phyloP scores from a whole-genome alignment of 2,888 invertebrate genomes.

The Volucella inflata region DNA sequence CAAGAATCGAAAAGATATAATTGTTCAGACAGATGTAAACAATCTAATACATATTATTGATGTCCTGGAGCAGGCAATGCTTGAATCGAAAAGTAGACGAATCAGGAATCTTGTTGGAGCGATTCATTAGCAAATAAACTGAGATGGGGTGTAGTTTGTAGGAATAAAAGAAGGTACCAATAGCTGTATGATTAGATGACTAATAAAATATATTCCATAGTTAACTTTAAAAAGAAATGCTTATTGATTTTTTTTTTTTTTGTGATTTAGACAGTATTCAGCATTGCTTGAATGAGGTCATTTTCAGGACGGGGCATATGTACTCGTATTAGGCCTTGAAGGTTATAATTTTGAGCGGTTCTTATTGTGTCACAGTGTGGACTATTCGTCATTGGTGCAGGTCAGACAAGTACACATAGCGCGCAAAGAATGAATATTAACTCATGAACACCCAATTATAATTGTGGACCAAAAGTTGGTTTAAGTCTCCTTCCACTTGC shows the following conservation, averaged over 20 bases:
- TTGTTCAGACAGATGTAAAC: conserved; percentile 86
- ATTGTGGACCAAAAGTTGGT: no score
- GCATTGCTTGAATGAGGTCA: no score
- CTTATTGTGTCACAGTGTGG: no score
- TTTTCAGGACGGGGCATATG: no score
- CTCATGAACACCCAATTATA: no score
- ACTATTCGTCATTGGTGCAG: no score
- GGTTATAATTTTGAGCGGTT: no score
- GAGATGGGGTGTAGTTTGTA: conserved; percentile 8
- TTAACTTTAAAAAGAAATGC: neutral
- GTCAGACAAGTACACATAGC: no score
- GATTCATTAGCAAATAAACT: conserved; percentile 78
- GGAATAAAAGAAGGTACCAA: conserved; percentile 10
- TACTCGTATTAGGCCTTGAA: no score
- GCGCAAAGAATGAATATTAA: no score
- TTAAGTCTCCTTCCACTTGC: no score
- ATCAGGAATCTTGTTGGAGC: conserved; percentile 82
- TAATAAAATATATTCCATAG: conserved; percentile 48
- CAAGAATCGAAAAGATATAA: conserved; percentile 82
- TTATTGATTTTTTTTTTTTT: neutral
- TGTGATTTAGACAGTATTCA: neutral
- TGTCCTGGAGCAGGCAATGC: conserved; percentile 86
- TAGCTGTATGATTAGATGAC: conserved; percentile 7
- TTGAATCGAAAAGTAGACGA: conserved; percentile 86
- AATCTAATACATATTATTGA: conserved; percentile 87